These are phyloP conservation scores for Coelopa frigida DNA, from an alignment of 1,140 invertebrate species.

Conservation along the genomic window DNA sequence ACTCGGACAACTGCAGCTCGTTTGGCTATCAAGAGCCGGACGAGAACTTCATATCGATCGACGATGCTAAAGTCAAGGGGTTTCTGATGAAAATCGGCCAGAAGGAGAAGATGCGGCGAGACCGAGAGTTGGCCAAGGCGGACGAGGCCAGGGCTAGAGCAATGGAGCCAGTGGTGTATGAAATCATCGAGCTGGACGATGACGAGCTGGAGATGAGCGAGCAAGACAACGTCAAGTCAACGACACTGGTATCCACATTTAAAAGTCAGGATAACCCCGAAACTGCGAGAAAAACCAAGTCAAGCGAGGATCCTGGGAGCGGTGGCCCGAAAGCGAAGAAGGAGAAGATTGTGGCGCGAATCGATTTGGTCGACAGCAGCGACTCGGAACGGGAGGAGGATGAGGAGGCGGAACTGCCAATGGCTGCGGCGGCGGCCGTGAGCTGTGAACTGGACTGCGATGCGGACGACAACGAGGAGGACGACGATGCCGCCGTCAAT, in stretches of 20 bases:
- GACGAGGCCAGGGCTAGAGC: neutral
- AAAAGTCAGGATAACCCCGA: conserved; percentile 4
- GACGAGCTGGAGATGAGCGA: conserved; percentile 20
- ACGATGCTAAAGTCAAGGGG: conserved; percentile 35
- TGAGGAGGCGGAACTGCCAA: conserved; percentile 16
- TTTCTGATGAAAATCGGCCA: conserved; percentile 30
- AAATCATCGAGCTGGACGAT: conserved; percentile 33
- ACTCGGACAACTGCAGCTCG: too few relatives aligned
- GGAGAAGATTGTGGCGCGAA: conserved; percentile 27
- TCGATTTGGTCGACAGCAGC: conserved; percentile 32
- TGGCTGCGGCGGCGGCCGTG: conserved; percentile 13
- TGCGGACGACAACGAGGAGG: conserved; percentile 11
- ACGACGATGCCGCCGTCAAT: neutral
- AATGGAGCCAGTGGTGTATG: conserved; percentile 8
- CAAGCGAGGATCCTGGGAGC: neutral
- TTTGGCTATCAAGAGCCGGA: conserved; percentile 37
- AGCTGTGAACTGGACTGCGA: conserved; percentile 21
- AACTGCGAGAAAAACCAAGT: neutral
- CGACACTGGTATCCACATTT: conserved; percentile 11
- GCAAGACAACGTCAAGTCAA: conserved; percentile 10
- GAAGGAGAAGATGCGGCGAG: conserved; percentile 11
- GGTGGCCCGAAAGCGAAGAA: neutral
- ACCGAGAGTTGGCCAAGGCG: neutral
- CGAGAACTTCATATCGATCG: conserved; percentile 40
- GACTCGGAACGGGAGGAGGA: conserved; percentile 17